Percentiles rank a stretch among this genome's conserved stretches.
Conservation (phyloP, 1,140 invertebrate species). For the Cotesia glomerata region DNA sequence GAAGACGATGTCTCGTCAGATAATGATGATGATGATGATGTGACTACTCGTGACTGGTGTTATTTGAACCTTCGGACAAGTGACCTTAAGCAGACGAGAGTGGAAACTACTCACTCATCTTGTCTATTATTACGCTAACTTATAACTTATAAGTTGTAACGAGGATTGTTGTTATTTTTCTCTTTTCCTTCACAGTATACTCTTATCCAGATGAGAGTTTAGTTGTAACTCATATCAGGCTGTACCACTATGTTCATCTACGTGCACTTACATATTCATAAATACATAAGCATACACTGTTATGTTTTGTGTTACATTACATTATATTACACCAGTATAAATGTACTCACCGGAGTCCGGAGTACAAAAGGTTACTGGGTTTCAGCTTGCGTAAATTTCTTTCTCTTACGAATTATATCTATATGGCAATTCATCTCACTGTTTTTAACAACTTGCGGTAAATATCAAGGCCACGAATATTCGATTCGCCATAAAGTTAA, state of each 20-base stretch:
- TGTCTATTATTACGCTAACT: conserved; percentile 45
- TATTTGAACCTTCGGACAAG: conserved; percentile 50
- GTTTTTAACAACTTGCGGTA: not conserved
- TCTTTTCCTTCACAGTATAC: not conserved
- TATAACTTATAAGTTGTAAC: conserved; percentile 9
- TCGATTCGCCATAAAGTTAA: not conserved
- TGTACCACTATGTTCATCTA: too few relatives aligned
- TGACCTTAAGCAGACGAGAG: conserved; percentile 49
- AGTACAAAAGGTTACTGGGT: conserved; percentile 58
- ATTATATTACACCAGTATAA: conserved; percentile 17
- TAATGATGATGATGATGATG: not conserved
- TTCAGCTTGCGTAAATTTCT: conserved; percentile 48
- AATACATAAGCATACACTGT: not conserved
- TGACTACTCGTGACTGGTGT: conserved; percentile 40
- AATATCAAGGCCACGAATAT: not conserved
- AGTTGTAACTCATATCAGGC: too few relatives aligned
- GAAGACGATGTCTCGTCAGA: too few relatives aligned
- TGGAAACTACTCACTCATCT: not conserved
- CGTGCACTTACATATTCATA: too few relatives aligned
- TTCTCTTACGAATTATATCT: conserved; percentile 22
- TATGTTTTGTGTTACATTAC: not conserved
- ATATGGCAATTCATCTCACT: not conserved
- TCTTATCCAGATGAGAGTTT: too few relatives aligned
- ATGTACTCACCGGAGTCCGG: conserved; percentile 28
- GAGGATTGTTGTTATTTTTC: conserved; percentile 39